Percentiles rank a stretch among this genome's conserved stretches.
Evolutionary conservation across 1,140 invertebrate species (phyloP).

Genomic region (Cotesia chilonis): DNA sequence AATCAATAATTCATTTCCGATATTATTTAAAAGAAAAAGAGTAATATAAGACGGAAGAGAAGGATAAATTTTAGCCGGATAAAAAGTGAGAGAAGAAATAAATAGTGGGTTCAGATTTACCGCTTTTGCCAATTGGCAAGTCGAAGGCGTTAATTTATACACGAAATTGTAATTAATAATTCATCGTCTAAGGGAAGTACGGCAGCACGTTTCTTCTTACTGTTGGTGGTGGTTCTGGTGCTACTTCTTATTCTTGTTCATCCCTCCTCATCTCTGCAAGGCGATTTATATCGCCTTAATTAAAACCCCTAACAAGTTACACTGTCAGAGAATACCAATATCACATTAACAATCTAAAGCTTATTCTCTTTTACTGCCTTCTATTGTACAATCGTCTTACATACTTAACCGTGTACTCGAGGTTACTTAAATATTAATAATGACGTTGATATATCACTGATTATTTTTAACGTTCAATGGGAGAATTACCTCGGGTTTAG

Average conservation of each 20-base stretch:
- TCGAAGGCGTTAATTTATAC: slow-evolving; percentile 62
- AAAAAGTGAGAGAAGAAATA: slow-evolving; percentile 31
- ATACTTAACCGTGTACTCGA: slow-evolving; percentile 5
- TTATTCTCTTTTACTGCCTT: slow-evolving; percentile 16
- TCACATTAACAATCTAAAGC: slow-evolving; percentile 40
- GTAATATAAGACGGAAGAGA: background rate
- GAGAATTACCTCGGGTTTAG: no score
- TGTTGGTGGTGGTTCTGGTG: no score
- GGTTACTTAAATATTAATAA: background rate
- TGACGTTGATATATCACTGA: no score
- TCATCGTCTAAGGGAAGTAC: slow-evolving; percentile 49
- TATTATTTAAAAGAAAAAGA: background rate
- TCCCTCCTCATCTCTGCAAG: slow-evolving; percentile 40
- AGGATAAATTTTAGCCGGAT: background rate
- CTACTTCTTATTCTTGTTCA: slow-evolving; percentile 8
- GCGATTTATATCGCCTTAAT: slow-evolving; percentile 65
- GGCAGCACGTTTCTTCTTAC: slow-evolving; percentile 20
- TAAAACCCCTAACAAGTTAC: slow-evolving; percentile 65
- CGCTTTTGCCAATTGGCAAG: slow-evolving; percentile 12
- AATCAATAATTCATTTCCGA: no score
- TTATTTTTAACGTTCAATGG: no score
- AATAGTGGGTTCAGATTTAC: slow-evolving; percentile 59
- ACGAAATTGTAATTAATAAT: slow-evolving; percentile 66
- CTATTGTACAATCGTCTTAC: slow-evolving; percentile 22
- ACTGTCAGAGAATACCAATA: slow-evolving; percentile 62